These are phyloP conservation scores for Oophaga sylvatica DNA, from an alignment of 2,797 vertebrate species.

Conservation along the genomic window DNA sequence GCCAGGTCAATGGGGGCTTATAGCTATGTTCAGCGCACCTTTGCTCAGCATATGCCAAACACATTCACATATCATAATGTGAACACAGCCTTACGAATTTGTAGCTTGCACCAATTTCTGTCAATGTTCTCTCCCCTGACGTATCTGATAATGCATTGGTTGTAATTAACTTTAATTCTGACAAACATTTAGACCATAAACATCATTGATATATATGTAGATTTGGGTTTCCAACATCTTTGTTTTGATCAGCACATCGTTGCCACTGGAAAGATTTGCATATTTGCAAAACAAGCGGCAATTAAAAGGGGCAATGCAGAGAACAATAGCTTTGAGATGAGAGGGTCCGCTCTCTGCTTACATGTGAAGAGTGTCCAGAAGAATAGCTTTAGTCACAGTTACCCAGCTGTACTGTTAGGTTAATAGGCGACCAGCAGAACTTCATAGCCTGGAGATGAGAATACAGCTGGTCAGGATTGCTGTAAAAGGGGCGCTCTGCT, in stretches of 20 bases:
- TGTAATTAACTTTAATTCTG: background rate
- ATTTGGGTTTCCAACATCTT: slow-evolving; percentile 3
- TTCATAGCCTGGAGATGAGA: background rate
- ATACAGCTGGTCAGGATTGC: background rate
- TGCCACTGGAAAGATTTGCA: background rate
- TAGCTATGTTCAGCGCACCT: too few species aligned
- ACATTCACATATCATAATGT: too few species aligned
- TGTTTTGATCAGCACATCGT: background rate
- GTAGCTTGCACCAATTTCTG: too few species aligned
- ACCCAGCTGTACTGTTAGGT: background rate
- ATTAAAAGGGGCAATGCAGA: background rate
- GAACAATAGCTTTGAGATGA: slow-evolving; percentile 6
- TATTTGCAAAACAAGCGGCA: slow-evolving; percentile 33
- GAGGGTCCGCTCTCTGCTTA: slow-evolving; percentile 4
- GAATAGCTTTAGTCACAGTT: background rate
- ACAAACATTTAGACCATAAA: background rate
- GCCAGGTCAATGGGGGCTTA: too few species aligned
- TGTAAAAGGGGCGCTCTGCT: background rate
- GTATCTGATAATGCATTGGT: background rate
- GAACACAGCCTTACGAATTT: too few species aligned
- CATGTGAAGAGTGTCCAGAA: background rate
- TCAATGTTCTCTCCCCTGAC: background rate
- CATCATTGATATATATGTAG: background rate
- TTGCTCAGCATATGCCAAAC: too few species aligned
- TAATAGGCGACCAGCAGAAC: background rate